Conservation (phyloP, 2,888 invertebrate species). For the Chirona hameri region DNA sequence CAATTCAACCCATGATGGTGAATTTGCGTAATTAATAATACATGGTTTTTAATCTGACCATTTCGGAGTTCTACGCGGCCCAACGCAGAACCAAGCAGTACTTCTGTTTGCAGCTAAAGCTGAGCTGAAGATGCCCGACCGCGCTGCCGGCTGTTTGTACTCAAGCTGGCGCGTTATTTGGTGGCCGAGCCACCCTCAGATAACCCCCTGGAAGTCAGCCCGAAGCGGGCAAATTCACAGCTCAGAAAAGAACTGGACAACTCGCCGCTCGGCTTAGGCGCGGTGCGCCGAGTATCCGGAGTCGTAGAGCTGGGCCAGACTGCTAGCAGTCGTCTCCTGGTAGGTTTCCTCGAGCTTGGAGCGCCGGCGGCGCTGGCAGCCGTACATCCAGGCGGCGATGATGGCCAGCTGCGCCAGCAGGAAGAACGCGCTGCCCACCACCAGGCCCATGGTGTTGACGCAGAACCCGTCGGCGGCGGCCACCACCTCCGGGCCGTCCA, state of each 20-base stretch:
- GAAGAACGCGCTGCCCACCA: constrained; percentile 80
- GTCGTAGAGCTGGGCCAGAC: constrained; percentile 83
- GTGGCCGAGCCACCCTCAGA: neutral
- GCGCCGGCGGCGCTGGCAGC: constrained; percentile 65
- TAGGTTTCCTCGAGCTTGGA: constrained; percentile 60
- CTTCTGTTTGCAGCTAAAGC: too few relatives aligned
- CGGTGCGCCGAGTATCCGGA: constrained; percentile 46
- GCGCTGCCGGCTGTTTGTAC: too few relatives aligned
- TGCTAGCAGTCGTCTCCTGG: constrained; percentile 56
- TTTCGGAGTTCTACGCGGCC: too few relatives aligned
- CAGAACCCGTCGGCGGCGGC: constrained; percentile 51
- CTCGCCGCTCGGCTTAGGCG: neutral
- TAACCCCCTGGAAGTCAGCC: neutral
- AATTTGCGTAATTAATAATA: too few relatives aligned
- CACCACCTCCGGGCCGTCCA: neutral
- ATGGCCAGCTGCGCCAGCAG: constrained; percentile 80
- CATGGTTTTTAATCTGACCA: too few relatives aligned
- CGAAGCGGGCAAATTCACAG: neutral
- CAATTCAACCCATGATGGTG: too few relatives aligned
- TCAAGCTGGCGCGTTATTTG: too few relatives aligned
- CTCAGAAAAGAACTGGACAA: neutral
- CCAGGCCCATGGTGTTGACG: constrained; percentile 73
- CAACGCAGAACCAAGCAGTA: too few relatives aligned
- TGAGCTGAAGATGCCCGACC: too few relatives aligned
- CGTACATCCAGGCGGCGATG: constrained; percentile 81